Percentiles rank a stretch among this genome's conserved stretches.
These are phyloP conservation scores for Crepidodera aurea DNA, from an alignment of 2,888 invertebrate genomes.

Conservation along the genomic window DNA sequence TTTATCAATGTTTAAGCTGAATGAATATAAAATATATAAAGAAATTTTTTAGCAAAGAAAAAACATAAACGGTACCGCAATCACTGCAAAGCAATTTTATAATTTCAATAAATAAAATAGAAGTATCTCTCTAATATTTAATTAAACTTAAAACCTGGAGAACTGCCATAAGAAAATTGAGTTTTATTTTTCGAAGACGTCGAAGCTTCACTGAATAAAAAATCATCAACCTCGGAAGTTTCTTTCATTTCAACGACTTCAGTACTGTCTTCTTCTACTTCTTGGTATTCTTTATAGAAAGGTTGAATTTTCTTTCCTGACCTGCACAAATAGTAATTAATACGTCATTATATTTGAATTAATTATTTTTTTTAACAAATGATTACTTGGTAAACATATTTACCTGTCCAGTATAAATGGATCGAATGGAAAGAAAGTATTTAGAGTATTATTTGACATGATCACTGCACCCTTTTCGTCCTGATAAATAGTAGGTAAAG, in stretches of 20 bases:
- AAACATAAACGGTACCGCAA: no score
- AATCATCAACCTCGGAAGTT: slow-evolving; percentile 52
- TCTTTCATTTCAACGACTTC: slow-evolving; percentile 46
- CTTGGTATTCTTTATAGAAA: slow-evolving; percentile 64
- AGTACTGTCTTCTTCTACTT: slow-evolving; percentile 52
- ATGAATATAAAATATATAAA: no score
- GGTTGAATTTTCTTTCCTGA: slow-evolving; percentile 57
- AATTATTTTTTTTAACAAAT: no score
- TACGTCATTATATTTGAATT: background rate
- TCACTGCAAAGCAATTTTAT: no score
- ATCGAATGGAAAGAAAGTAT: slow-evolving; percentile 88
- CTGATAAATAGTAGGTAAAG: slow-evolving; percentile 67
- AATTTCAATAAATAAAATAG: no score
- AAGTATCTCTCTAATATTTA: background rate
- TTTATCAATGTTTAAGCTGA: no score
- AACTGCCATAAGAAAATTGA: slow-evolving; percentile 60
- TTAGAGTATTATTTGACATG: slow-evolving; percentile 61
- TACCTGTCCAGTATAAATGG: slow-evolving; percentile 80
- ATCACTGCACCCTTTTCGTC: slow-evolving; percentile 60
- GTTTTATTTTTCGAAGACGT: slow-evolving; percentile 38
- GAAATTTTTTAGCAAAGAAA: no score
- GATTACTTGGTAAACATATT: background rate
- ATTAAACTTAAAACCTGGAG: slow-evolving; percentile 62
- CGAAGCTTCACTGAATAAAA: slow-evolving; percentile 48
- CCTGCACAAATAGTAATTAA: slow-evolving; percentile 37